These are phyloP conservation scores for Marasmarcha lunaedactyla DNA, from an alignment of 2,888 invertebrate species.

Conservation along the genomic window DNA sequence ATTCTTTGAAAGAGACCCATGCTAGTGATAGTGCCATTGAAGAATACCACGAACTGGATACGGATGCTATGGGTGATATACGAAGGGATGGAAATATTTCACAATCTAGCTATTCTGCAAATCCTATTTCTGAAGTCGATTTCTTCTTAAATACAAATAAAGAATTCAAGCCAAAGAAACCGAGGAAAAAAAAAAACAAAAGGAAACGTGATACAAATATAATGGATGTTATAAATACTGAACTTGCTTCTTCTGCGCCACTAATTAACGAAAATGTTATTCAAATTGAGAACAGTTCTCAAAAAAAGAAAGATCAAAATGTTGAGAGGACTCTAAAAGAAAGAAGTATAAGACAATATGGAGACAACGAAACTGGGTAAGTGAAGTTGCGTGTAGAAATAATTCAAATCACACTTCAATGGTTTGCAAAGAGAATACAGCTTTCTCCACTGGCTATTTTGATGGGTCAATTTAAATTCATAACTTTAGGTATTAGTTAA, in stretches of 20 bases:
- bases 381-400: too few species aligned
- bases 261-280: slow-evolving; percentile 35
- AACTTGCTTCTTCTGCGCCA: slow-evolving; percentile 28
- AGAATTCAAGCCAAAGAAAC: slow-evolving; percentile 17
- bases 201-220: slow-evolving; percentile 28
- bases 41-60: slow-evolving; percentile 48
- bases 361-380: slow-evolving; percentile 24
- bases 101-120: slow-evolving; percentile 18
- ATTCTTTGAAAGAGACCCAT: slow-evolving; percentile 22
- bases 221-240: slow-evolving; percentile 43
- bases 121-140: slow-evolving; percentile 30
- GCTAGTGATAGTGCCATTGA: slow-evolving; percentile 35
- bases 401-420: too few species aligned
- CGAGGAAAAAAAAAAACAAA: slow-evolving; percentile 33
- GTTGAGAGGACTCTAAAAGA: slow-evolving; percentile 20
- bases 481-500: too few species aligned
- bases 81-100: slow-evolving; percentile 10
- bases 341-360: slow-evolving; percentile 11
- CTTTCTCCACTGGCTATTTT: too few species aligned
- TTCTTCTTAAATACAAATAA: slow-evolving; percentile 41
- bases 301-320: slow-evolving; percentile 21
- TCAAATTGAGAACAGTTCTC: slow-evolving; percentile 17
- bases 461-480: too few species aligned
- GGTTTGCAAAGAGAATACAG: too few species aligned
- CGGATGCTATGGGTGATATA: slow-evolving; percentile 22